phyloP scores from a whole-genome alignment of 2,888 invertebrate species.

The Stenodera caucasica region DNA sequence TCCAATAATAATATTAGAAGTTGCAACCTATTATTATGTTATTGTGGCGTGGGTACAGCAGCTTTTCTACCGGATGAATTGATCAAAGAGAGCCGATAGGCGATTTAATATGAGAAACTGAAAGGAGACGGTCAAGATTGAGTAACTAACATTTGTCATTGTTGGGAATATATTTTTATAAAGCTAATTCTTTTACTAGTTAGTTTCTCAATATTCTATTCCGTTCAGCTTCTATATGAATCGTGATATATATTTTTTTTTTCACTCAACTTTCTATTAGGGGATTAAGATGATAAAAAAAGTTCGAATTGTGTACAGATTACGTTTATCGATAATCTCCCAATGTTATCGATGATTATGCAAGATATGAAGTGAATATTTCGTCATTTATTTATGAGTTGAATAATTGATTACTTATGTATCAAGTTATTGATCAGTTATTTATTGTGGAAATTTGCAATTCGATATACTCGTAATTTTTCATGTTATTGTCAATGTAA shows the following conservation, averaged over 20 bases:
- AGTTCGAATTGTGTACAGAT: too few species aligned
- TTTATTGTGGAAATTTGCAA: neutral
- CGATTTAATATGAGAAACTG: neutral
- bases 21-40: slow-evolving; percentile 4
- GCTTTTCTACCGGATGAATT: neutral
- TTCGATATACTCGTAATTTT: neutral
- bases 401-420: neutral
- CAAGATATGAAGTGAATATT: neutral
- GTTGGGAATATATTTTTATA: too few species aligned
- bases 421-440: neutral
- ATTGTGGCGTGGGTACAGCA: slow-evolving; percentile 2
- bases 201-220: too few species aligned
- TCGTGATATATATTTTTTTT: too few species aligned
- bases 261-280: too few species aligned
- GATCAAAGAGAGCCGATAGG: slow-evolving; percentile 1
- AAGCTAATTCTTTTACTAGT: too few species aligned
- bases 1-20: neutral
- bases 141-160: neutral
- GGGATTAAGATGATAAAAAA: too few species aligned
- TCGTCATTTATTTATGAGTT: neutral
- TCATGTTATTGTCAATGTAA: neutral
- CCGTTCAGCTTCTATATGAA: too few species aligned
- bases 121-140: neutral
- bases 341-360: neutral
- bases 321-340: too few species aligned